Percentiles rank a stretch among this genome's conserved stretches.
Evolutionary conservation across 1,140 invertebrate genomes (phyloP).

Genomic region (Gryon sp.): DNA sequence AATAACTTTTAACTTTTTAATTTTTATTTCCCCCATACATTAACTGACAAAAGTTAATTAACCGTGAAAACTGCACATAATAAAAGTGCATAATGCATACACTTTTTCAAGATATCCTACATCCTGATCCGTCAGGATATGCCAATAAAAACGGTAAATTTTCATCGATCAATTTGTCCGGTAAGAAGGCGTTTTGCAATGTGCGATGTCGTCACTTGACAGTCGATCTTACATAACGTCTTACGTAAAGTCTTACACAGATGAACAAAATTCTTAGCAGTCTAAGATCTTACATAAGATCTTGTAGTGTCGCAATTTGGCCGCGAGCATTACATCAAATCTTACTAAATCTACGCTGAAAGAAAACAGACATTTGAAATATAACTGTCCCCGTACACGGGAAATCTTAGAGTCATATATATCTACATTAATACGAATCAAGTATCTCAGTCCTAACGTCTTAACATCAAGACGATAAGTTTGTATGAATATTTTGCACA

Average conservation of each 20-base stretch:
- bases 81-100: no score
- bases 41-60: no score
- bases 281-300: slow-evolving; percentile 48
- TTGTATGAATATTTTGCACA: slow-evolving; percentile 20
- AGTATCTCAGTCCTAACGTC: slow-evolving; percentile 3
- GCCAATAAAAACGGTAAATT: no score
- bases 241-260: slow-evolving; percentile 45
- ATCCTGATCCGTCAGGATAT: no score
- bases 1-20: no score
- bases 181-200: no score
- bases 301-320: slow-evolving; percentile 24
- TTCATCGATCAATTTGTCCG: no score
- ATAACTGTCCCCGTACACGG: neutral
- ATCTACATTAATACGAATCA: neutral
- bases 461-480: slow-evolving; percentile 1
- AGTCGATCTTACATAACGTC: slow-evolving; percentile 20
- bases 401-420: neutral
- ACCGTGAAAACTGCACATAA: no score
- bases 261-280: slow-evolving; percentile 37
- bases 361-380: slow-evolving; percentile 3
- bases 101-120: no score
- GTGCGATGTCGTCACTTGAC: slow-evolving; percentile 5
- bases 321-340: slow-evolving; percentile 20
- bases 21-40: no score
- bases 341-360: slow-evolving; percentile 27